Base-by-base conservation (phyloP, 2,888 invertebrate species). In the Acanthococcus lagerstroemiae region DNA sequence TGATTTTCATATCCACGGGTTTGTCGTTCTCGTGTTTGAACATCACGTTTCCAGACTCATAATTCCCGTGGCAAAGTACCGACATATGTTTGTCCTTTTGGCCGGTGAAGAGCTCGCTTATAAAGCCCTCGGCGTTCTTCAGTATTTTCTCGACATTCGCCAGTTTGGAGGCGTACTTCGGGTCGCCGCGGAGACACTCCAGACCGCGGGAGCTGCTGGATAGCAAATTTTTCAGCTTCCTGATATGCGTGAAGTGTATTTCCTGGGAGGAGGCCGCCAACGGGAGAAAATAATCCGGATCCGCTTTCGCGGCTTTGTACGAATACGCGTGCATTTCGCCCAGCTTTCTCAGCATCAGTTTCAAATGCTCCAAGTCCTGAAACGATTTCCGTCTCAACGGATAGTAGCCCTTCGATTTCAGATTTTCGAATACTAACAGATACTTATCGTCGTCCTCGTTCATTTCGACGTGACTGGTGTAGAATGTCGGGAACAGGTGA, bases 291-390 rank as follows among this genome's bases (percentile, higher is more conserved):
- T 19, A 21, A 4, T 37, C 57, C 4, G 37, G 19, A 15, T 24
- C 19, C 17, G 7, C n/a, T 46, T 19, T 22, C 25, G 30, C 25
- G 3, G 48, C 48, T 48, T 26, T 7, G 44, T 60, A 60, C 15
- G 60, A 60, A 24, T n/a, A 48, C 5, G 48, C 60, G 46, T 60
- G 60, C n/a, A 60, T 46, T 26, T 21, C 6, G 17, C 60, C 60
- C 9, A 60, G 48, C 19, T 25, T 48, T n/a, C 25, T 19, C 4
- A 60, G n/a, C 60, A 48, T 48, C 46, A 60, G 19, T 19, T 25
- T n/a, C 21, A 60, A 26, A 46, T 60, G 60, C 5, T 9, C 15
- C 19, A n/a, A 60, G 46, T 60, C 60, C 7, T 46, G 25, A 24
- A 46, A 60, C 6, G 48, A 45, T 19, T 48, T 48, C 1, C 12